Evolutionary conservation across 2,797 vertebrate genomes (phyloP), one percentile per base, ranked within the genome.

Genomic region (Phrynocephalus vlangalii): DNA sequence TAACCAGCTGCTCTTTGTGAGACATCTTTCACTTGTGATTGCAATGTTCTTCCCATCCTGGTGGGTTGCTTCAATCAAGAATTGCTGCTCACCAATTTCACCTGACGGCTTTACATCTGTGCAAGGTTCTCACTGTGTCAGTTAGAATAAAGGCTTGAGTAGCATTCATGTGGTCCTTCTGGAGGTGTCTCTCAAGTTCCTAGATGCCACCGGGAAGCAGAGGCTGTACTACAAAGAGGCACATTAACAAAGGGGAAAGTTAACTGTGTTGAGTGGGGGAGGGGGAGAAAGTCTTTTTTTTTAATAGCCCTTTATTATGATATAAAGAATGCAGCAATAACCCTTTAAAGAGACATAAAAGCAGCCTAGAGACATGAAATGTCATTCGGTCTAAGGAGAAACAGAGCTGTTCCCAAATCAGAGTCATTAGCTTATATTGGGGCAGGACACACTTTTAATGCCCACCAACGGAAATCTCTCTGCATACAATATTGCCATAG

Each of bases 291-390:
- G 84, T 86, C 82, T 86, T 75, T 90, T 91, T 92, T 75, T 95
- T 95, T 94, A 93, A 93, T 90, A 88, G 90, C 52, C 68, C 87
- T 95, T 96, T 96, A 95, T 94, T 94, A 93, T 86, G 87, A 87
- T 94, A 93, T 95, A 94, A 95, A 95, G 92, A 79, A 79, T 82
- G 91, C 87, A 90, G 93, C 94, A 94, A 95, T 94, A 95, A 93
- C 91, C 92, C 94, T 94, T 95, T 91, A 95, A 92, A 91, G 93
- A 85, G 88, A 90, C 73, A 84, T 95, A 93, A 95, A 95, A 94
- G 81, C 90, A 91, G 93, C 93, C 91, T 3, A 73, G 93, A 82
- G 92, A 92, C 86, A 73, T 56, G 87, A 90, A 92, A 90, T 83
- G 90, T 90, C 0, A 0, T 70, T 92, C 82, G 7, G 1, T 80